Evolutionary conservation across 2,113 vertebrate species (phyloP).

Genomic region (Nasalis larvatus): DNA sequence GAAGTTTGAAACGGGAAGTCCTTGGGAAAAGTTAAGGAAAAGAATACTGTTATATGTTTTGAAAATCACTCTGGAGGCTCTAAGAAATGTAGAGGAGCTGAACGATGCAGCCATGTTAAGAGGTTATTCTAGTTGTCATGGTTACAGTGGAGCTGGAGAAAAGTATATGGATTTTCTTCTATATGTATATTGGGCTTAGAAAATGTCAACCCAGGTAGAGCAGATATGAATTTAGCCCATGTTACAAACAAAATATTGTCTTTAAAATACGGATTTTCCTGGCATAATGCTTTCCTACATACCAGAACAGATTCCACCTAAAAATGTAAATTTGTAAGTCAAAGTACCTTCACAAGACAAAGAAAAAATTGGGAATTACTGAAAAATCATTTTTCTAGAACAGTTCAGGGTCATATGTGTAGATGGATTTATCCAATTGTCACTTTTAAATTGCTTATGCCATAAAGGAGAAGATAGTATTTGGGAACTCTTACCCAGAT

Average conservation of each 20-base stretch:
- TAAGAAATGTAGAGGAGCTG: neutral
- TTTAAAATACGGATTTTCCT: slow-evolving; percentile 3
- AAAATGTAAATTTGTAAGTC: neutral
- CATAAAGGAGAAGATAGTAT: neutral
- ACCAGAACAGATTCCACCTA: neutral
- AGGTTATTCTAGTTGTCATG: neutral
- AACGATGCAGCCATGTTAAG: neutral
- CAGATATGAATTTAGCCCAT: neutral
- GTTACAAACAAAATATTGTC: slow-evolving; percentile 5
- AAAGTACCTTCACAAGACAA: neutral
- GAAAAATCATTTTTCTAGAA: neutral
- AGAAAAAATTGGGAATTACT: slow-evolving; percentile 14
- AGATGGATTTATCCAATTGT: neutral
- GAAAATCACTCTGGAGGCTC: neutral
- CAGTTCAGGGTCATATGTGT: neutral
- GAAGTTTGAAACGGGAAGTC: neutral
- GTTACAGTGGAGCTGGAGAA: neutral
- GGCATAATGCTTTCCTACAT: neutral
- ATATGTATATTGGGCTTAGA: neutral
- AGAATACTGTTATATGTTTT: neutral
- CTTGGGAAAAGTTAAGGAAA: neutral
- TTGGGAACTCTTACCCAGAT: neutral
- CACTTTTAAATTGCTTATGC: neutral
- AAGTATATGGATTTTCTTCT: slow-evolving; percentile 6
- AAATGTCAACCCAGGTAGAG: neutral